phyloP scores from a whole-genome alignment of 2,113 vertebrate genomes.

The Antechinus stuartii region DNA sequence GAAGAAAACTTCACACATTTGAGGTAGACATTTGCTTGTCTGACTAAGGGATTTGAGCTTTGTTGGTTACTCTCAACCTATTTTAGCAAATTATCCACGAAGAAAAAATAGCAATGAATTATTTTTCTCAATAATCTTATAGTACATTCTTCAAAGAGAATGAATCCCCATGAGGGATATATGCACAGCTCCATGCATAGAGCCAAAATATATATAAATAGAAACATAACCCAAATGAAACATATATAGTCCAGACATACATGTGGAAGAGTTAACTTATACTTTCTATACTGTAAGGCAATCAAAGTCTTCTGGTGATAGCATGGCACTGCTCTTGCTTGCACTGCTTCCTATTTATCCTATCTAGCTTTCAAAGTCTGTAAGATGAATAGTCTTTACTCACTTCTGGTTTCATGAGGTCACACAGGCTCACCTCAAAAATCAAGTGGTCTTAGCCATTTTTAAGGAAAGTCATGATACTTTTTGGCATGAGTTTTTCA shows the following conservation, averaged over 20 bases:
- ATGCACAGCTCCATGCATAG: background rate
- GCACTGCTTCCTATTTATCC: background rate
- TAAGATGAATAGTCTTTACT: too few relatives aligned
- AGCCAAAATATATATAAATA: background rate
- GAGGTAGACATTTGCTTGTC: background rate
- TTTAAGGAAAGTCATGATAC: background rate
- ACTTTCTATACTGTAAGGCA: background rate
- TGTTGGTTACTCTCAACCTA: background rate
- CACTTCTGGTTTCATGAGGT: too few relatives aligned
- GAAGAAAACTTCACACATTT: background rate
- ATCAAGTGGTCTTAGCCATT: background rate
- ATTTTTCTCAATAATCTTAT: background rate
- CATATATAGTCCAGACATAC: background rate
- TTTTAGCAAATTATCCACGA: background rate
- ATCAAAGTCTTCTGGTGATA: background rate
- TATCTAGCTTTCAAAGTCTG: background rate
- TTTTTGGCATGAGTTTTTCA: background rate
- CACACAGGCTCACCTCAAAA: background rate
- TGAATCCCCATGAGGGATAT: background rate
- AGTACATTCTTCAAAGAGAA: background rate
- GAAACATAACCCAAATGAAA: background rate
- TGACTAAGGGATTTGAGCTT: background rate
- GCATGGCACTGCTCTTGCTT: background rate
- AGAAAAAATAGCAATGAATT: background rate
- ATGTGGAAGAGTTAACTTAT: background rate